A percentile compares a stretch with the other conserved stretches of the same genome.
phyloP scores from a whole-genome alignment of 2,797 vertebrate genomes.

The Delichon dasypus region DNA sequence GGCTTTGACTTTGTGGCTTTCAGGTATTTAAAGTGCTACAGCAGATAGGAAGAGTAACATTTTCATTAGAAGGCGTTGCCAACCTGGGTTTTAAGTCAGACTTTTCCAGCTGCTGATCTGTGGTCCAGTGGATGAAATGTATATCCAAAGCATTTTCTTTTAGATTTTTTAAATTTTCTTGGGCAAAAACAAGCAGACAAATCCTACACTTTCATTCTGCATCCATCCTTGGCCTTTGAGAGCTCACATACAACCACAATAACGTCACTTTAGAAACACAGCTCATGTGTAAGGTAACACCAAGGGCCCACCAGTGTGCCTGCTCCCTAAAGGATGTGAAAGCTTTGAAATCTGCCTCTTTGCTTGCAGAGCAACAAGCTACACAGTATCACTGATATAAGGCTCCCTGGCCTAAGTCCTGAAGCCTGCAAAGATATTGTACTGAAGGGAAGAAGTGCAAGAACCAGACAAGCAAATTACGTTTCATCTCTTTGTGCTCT shows the following conservation, averaged over 20 bases:
- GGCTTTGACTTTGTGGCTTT: conserved; percentile 19
- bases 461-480: neutral
- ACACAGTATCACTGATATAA: neutral
- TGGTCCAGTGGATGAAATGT: neutral
- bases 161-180: neutral
- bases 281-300: neutral
- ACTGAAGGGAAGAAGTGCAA: neutral
- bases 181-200: neutral
- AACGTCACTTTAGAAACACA: neutral
- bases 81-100: neutral
- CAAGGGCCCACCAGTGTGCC: too few relatives aligned
- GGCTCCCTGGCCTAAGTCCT: neutral
- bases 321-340: neutral
- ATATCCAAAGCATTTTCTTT: neutral
- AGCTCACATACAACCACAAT: fast-evolving
- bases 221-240: neutral
- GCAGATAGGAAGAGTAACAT: neutral
- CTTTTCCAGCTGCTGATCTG: neutral
- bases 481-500: neutral
- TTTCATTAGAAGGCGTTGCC: neutral
- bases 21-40: neutral
- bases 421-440: neutral
- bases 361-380: neutral
- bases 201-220: neutral
- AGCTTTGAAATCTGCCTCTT: neutral